These are phyloP conservation scores for Doryteuthis pealeii DNA, from an alignment of 1,140 invertebrate genomes.

Conservation along the genomic window DNA sequence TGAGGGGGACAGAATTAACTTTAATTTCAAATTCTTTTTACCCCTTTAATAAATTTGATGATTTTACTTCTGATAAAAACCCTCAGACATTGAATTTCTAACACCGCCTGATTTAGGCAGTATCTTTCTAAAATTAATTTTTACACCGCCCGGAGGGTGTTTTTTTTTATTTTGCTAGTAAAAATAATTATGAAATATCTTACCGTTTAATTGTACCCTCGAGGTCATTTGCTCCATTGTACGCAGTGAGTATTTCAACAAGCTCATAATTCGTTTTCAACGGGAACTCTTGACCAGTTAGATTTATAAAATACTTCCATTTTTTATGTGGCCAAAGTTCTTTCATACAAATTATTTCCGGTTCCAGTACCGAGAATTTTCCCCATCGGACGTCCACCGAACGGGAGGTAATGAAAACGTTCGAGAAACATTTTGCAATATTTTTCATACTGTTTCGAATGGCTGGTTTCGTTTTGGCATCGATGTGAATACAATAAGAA, in stretches of 20 bases:
- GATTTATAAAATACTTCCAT: constrained; percentile 50
- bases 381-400: constrained; percentile 34
- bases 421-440: constrained; percentile 45
- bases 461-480: constrained; percentile 30
- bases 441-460: constrained; percentile 29
- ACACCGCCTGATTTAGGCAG: no score
- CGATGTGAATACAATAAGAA: constrained; percentile 51
- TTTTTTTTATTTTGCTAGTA: no score
- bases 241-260: constrained; percentile 35
- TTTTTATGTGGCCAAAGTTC: constrained; percentile 26
- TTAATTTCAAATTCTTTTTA: no score
- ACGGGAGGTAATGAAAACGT: constrained; percentile 41
- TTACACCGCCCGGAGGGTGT: no score
- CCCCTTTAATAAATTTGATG: no score
- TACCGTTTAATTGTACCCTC: constrained; percentile 23
- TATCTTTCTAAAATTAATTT: no score
- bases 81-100: no score
- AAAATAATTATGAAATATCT: no score
- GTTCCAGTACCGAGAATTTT: constrained; percentile 32
- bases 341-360: constrained; percentile 39
- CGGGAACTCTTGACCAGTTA: constrained; percentile 50
- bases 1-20: no score
- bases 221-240: constrained; percentile 42
- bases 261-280: constrained; percentile 45
- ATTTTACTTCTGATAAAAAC: no score